These are phyloP conservation scores for Hyaena hyaena DNA, from an alignment of 2,113 vertebrate genomes.

Conservation along the genomic window DNA sequence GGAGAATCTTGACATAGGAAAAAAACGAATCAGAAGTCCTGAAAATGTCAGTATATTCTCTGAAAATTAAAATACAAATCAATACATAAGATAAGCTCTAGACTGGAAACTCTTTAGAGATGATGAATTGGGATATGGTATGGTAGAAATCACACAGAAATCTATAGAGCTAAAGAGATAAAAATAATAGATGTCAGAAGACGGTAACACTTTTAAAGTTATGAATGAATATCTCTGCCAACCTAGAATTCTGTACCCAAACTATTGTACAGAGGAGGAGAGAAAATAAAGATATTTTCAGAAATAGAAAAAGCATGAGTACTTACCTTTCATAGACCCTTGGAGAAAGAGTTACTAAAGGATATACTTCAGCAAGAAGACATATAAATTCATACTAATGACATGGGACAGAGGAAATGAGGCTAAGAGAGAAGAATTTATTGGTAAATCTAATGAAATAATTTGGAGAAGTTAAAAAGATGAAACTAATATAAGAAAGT, in stretches of 20 bases:
- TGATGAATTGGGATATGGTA: background rate
- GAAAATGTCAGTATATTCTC: background rate
- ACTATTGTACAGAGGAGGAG: background rate
- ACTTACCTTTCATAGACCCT: background rate
- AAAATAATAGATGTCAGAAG: background rate
- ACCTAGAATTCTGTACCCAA: background rate
- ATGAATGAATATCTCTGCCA: background rate
- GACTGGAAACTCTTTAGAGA: background rate
- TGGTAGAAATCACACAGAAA: background rate
- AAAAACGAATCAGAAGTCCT: background rate
- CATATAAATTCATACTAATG: background rate
- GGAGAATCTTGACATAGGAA: background rate
- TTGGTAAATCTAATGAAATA: background rate
- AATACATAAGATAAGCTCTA: background rate
- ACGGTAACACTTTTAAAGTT: background rate
- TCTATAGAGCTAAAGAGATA: background rate
- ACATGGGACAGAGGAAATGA: background rate
- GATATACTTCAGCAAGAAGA: background rate
- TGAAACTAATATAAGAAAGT: background rate
- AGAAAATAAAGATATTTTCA: background rate
- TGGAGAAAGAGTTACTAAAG: slow-evolving; percentile 22
- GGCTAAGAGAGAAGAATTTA: background rate
- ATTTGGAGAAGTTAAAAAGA: background rate
- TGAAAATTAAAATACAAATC: slow-evolving; percentile 18
- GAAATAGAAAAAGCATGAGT: background rate